Percentiles rank a stretch among this genome's conserved stretches.
Evolutionary conservation across 2,113 vertebrate species (phyloP).

Genomic region (Catharus minimus): DNA sequence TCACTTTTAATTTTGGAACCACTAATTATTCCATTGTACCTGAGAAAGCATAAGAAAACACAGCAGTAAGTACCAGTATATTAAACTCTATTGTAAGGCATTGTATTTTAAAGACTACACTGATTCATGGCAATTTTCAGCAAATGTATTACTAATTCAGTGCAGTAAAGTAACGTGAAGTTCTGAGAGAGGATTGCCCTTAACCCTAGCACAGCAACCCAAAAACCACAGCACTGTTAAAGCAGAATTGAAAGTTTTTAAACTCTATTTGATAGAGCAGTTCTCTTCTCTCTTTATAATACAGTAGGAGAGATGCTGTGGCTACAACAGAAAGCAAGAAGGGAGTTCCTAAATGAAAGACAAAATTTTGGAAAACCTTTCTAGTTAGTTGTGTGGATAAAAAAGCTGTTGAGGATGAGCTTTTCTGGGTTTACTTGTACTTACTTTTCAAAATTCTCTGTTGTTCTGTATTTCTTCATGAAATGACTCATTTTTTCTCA

Average conservation of each 20-base stretch:
- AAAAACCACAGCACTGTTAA: background rate
- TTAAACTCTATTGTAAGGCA: conserved; percentile 31
- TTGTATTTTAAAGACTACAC: conserved; percentile 28
- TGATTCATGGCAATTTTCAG: conserved; percentile 6
- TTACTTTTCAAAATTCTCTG: background rate
- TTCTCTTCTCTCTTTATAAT: background rate
- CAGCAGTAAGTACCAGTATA: background rate
- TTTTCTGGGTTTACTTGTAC: background rate
- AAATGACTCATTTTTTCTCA: background rate
- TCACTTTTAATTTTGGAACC: conserved; percentile 14
- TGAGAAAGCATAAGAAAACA: conserved; percentile 11
- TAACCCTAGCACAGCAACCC: background rate
- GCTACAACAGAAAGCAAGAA: background rate
- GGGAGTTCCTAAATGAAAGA: background rate
- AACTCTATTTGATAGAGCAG: background rate
- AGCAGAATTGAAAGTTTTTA: background rate
- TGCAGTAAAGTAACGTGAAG: background rate
- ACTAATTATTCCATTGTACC: conserved; percentile 8
- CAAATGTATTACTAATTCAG: conserved; percentile 18
- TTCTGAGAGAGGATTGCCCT: conserved; percentile 20
- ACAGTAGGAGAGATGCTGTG: background rate
- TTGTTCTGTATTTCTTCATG: background rate
- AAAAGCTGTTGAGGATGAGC: background rate
- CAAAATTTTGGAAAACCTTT: background rate
- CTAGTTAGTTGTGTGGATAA: background rate